phyloP scores from a whole-genome alignment of 2,888 invertebrate genomes.

The Hemistola chrysoprasaria region DNA sequence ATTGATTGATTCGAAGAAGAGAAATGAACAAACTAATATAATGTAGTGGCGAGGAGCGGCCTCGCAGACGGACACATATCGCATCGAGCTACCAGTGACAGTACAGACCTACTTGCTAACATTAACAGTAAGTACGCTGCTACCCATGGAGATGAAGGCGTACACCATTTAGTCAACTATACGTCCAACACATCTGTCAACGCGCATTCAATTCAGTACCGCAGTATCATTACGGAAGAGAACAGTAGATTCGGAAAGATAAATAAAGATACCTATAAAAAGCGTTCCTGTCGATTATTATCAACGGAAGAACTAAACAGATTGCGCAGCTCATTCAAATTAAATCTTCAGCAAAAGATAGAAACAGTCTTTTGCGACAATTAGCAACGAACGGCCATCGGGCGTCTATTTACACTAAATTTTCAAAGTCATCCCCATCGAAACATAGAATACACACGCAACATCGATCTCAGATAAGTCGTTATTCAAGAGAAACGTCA shows the following conservation, averaged over 20 bases:
- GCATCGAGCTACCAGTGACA: slow-evolving; percentile 77
- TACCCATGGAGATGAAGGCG: slow-evolving; percentile 79
- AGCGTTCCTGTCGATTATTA: slow-evolving; percentile 75
- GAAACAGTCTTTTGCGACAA: slow-evolving; percentile 81
- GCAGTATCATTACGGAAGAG: slow-evolving; percentile 75
- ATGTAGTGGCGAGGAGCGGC: slow-evolving; percentile 71
- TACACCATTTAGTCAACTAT: slow-evolving; percentile 68
- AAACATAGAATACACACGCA: slow-evolving; percentile 82
- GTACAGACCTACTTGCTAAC: slow-evolving; percentile 77
- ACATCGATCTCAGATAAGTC: slow-evolving; percentile 80
- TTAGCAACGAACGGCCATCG: slow-evolving; percentile 82
- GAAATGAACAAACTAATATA: slow-evolving; percentile 70
- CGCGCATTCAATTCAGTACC: slow-evolving; percentile 79
- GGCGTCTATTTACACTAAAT: slow-evolving; percentile 81
- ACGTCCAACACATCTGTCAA: slow-evolving; percentile 75
- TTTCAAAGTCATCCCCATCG: slow-evolving; percentile 77
- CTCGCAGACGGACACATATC: slow-evolving; percentile 67
- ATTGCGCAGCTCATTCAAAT: slow-evolving; percentile 82
- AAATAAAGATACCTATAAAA: slow-evolving; percentile 81
- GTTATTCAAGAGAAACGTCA: slow-evolving; percentile 81
- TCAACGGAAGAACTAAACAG: slow-evolving; percentile 80
- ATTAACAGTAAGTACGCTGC: slow-evolving; percentile 76
- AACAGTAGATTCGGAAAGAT: slow-evolving; percentile 76
- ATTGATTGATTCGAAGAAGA: slow-evolving; percentile 67
- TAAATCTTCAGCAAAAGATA: slow-evolving; percentile 81